Percentiles rank a stretch among this genome's conserved stretches.
Conservation (phyloP, 2,888 invertebrate species). For the Carcina quercana region DNA sequence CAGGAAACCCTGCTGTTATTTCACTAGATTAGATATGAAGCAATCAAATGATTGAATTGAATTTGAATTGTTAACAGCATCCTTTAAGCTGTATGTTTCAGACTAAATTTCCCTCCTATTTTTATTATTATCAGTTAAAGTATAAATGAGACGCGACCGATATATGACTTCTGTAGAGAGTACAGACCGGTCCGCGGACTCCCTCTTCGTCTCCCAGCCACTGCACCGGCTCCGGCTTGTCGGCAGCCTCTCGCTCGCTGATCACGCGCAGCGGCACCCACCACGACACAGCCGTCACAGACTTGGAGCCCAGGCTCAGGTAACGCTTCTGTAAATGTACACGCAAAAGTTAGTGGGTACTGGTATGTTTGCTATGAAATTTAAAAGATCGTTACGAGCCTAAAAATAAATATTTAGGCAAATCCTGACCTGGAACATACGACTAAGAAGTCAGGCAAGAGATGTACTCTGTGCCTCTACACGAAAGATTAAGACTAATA, state of each 20-base stretch:
- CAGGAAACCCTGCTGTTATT: too few species aligned
- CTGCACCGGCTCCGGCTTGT: conserved; percentile 73
- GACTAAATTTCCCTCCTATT: too few species aligned
- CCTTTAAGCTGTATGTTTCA: too few species aligned
- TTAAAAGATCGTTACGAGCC: too few species aligned
- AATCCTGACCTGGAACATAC: not conserved
- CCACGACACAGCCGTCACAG: conserved; percentile 36
- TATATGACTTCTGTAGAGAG: not conserved
- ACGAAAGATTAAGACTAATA: too few species aligned
- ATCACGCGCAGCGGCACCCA: conserved; percentile 58
- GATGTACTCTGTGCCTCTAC: too few species aligned
- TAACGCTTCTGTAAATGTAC: conserved; percentile 44
- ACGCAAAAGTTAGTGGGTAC: not conserved
- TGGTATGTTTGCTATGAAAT: too few species aligned
- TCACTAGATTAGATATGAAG: too few species aligned
- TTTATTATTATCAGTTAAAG: not conserved
- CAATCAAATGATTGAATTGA: too few species aligned
- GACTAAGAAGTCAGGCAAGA: too few species aligned
- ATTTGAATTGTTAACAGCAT: too few species aligned
- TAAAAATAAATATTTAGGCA: not conserved
- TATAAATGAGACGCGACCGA: not conserved
- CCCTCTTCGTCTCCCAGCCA: conserved; percentile 53
- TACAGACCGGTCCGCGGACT: conserved; percentile 2
- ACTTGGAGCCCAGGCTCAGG: conserved; percentile 34
- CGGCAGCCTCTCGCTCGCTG: conserved; percentile 31